Evolutionary conservation across 1,140 invertebrate genomes (phyloP).

Genomic region (Melanaphis sacchari): DNA sequence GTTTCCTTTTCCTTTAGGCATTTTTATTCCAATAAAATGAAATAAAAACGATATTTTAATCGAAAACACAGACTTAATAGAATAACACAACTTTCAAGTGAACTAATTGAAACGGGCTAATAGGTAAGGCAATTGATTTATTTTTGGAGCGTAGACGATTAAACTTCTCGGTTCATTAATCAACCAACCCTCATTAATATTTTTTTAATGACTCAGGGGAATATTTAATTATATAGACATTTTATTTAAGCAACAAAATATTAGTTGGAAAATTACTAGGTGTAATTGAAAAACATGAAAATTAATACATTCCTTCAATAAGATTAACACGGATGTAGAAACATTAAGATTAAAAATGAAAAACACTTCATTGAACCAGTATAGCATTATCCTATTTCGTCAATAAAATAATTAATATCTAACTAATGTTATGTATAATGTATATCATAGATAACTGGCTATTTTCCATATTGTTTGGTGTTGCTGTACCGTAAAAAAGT

Average conservation of each 20-base stretch:
- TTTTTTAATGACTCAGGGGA: slow-evolving; percentile 22
- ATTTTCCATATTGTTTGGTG: slow-evolving; percentile 22
- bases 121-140: not conserved
- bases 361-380: not conserved
- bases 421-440: not conserved
- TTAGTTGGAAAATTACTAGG: not conserved
- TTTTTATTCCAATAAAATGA: not conserved
- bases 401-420: not conserved
- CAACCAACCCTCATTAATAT: not conserved
- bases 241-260: not conserved
- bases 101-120: not conserved
- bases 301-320: not conserved
- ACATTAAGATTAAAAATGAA: not conserved
- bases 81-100: not conserved
- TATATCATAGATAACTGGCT: slow-evolving; percentile 14
- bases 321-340: not conserved
- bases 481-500: not conserved
- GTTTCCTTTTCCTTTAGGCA: not conserved
- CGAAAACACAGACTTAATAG: not conserved
- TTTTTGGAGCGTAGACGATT: not conserved
- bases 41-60: slow-evolving; percentile 39
- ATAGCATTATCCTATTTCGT: not conserved
- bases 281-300: not conserved
- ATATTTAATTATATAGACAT: not conserved
- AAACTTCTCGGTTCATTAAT: slow-evolving; percentile 11